Conservation (phyloP, 1,140 invertebrate species). For the Drosophila arizonae region DNA sequence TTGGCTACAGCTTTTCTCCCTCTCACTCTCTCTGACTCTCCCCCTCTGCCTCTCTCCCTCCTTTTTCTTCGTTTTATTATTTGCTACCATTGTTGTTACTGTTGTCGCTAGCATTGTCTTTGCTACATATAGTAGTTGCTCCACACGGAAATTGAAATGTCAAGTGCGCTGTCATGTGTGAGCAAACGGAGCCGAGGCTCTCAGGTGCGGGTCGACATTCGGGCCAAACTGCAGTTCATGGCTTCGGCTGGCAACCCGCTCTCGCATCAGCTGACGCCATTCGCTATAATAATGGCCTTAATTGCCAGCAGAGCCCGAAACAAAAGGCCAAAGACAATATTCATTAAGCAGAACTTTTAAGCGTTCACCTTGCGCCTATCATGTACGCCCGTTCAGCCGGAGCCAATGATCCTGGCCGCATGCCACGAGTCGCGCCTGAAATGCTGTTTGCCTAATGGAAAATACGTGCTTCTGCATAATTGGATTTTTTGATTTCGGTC, state of each 20-base stretch:
- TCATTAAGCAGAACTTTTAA: slow-evolving; percentile 5
- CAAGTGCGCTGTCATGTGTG: slow-evolving; percentile 63
- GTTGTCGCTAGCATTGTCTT: slow-evolving; percentile 39
- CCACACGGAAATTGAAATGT: slow-evolving; percentile 73
- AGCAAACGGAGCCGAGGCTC: neutral
- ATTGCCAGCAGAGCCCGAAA: slow-evolving; percentile 49
- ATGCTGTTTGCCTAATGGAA: slow-evolving; percentile 73
- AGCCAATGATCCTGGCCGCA: slow-evolving; percentile 21
- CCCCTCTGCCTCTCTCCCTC: neutral
- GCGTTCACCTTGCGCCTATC: slow-evolving; percentile 45
- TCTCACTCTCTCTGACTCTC: too few relatives aligned
- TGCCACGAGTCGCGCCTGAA: slow-evolving; percentile 24
- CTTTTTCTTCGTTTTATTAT: slow-evolving; percentile 35
- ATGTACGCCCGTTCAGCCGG: slow-evolving; percentile 40
- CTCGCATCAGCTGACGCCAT: slow-evolving; percentile 44
- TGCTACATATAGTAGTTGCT: slow-evolving; percentile 50
- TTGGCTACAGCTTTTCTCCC: slow-evolving; percentile 45
- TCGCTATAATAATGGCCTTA: slow-evolving; percentile 59
- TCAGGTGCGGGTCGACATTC: neutral
- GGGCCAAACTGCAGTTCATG: slow-evolving; percentile 50
- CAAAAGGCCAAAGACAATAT: slow-evolving; percentile 1
- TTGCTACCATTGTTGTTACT: slow-evolving; percentile 30
- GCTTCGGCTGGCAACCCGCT: slow-evolving; percentile 30
- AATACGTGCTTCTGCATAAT: slow-evolving; percentile 73
- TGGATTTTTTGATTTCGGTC: slow-evolving; percentile 65